These are phyloP conservation scores for Zaprionus ghesquierei DNA, from an alignment of 1,140 invertebrate genomes.

Conservation along the genomic window DNA sequence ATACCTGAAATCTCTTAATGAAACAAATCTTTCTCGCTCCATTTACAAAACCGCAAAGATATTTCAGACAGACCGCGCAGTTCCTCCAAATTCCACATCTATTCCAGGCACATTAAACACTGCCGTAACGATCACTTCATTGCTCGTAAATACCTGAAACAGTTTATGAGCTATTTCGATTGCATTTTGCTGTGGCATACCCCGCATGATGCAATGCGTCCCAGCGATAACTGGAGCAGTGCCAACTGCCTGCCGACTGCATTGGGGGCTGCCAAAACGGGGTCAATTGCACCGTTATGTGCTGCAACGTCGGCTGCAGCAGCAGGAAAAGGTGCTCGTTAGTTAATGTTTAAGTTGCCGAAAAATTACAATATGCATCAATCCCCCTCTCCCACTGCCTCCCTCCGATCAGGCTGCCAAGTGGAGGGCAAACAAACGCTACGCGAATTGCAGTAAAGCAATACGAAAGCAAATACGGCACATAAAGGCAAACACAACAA, in stretches of 20 bases:
- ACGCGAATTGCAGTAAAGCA: constrained; percentile 36
- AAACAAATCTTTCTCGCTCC: not conserved
- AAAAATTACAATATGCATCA: not conserved
- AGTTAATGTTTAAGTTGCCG: constrained; percentile 39
- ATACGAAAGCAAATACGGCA: not conserved
- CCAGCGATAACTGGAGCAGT: not conserved
- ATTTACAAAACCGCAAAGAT: not conserved
- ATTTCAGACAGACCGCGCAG: not conserved
- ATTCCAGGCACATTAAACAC: constrained; percentile 5
- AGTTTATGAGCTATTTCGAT: constrained; percentile 1
- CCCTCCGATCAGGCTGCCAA: not conserved
- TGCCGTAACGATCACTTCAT: not conserved
- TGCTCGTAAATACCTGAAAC: constrained; percentile 14
- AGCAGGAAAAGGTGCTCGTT: constrained; percentile 30
- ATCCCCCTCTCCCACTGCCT: not conserved
- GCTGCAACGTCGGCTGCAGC: not conserved
- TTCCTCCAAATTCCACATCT: not conserved
- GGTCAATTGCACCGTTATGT: constrained; percentile 4
- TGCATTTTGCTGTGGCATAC: constrained; percentile 13
- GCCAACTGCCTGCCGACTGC: not conserved
- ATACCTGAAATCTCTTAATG: not conserved
- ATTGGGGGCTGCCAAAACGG: not conserved
- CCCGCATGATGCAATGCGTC: not conserved
- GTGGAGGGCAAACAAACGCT: constrained; percentile 54
- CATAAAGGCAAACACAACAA: not conserved